Evolutionary conservation across 2,888 invertebrate species (phyloP), one percentile per base, ranked within the genome.

Genomic region (Chrysina gloriosa): DNA sequence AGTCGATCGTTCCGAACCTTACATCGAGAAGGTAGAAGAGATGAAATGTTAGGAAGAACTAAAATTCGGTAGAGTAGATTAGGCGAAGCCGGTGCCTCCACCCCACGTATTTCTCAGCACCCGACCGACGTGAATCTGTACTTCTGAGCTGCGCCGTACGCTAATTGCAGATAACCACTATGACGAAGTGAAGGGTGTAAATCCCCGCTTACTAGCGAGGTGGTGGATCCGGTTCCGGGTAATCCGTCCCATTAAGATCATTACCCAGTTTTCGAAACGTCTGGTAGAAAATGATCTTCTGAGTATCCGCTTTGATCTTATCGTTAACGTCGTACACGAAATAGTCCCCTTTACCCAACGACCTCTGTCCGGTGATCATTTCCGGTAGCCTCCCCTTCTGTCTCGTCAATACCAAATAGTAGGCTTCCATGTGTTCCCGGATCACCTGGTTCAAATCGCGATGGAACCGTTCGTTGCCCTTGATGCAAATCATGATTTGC

Each of bases 271-370:
- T 25, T 16, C 34, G 29, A 39, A 39, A 67, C 2, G 45, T 34
- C 11, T 52, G 25, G 11, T 19, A 7, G 16, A 50, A 47, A 6
- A 39, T 27, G 3, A 36, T 9, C 52, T 67, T 63, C 3, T 67
- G 50, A 0, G 23, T n/a, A 50, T 50, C 63, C 2, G 11, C 36
- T 14, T 27, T 16, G 4, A 63, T 5, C 21, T 68, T 52, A 31
- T 73, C 71, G 6, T 47, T 58, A 29, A 72, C 47, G 45, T 68
- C 67, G 48, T 71, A 73, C 0, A 34, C 56, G 21, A 73, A 72
- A 36, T 58, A 56, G 6, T 70, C 69, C 7, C 70, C 66, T 64
- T 66, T 69, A 14, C 71, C 72, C 1, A 67, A 39, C 2, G 71
- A 69, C 25, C 69, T 70, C 9, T 69, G 65, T 0, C 34, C 39